Percentiles rank a stretch among this genome's conserved stretches.
These are phyloP conservation scores for Eupeodes corollae DNA, from an alignment of 1,140 invertebrate genomes.

Conservation along the genomic window DNA sequence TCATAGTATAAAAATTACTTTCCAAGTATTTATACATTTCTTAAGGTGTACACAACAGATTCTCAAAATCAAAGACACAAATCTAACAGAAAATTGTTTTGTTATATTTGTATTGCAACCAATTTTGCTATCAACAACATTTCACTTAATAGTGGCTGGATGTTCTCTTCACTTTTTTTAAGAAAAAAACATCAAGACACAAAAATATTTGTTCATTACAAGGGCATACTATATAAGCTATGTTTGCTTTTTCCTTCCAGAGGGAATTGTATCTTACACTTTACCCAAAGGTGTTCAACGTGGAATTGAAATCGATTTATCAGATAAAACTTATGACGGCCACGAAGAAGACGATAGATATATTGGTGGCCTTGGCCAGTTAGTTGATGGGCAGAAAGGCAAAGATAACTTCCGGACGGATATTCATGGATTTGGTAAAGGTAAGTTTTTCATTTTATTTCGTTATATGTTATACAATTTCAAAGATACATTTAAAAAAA, in stretches of 20 bases:
- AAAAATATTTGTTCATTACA: no score
- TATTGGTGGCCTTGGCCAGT: slow-evolving; percentile 77
- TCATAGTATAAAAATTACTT: no score
- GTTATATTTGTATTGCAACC: no score
- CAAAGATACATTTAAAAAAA: not conserved
- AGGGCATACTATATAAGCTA: no score
- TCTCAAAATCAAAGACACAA: no score
- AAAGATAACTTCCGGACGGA: slow-evolving; percentile 69
- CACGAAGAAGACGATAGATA: slow-evolving; percentile 61
- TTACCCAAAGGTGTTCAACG: slow-evolving; percentile 70
- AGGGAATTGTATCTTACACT: slow-evolving; percentile 69
- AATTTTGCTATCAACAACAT: no score
- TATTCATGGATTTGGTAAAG: slow-evolving; percentile 54
- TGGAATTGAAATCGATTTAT: slow-evolving; percentile 73
- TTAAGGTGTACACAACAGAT: no score
- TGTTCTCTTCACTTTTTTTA: no score
- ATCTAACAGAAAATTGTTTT: no score
- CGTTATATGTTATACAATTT: not conserved
- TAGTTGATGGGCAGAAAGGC: slow-evolving; percentile 78
- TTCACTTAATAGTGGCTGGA: no score
- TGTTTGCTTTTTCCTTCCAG: slow-evolving; percentile 40
- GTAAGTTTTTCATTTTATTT: slow-evolving; percentile 37
- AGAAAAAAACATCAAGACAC: no score
- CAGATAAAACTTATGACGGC: slow-evolving; percentile 88
- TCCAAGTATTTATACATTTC: no score